These are phyloP conservation scores for Lepetodrilus schrolli DNA, from an alignment of 2,888 invertebrate genomes.

Conservation along the genomic window DNA sequence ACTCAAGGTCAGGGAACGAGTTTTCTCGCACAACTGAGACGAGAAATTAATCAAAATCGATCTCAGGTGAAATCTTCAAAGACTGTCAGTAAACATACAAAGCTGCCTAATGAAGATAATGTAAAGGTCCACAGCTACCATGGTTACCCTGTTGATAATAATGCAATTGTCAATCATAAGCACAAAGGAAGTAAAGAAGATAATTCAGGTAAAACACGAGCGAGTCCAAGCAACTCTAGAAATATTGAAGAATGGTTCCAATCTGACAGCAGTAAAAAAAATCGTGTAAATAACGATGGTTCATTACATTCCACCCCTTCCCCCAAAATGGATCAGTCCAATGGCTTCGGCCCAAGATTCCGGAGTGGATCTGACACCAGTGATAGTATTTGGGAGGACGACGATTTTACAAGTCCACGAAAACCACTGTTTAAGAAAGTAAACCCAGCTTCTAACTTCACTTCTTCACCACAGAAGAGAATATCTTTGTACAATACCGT, in stretches of 20 bases:
- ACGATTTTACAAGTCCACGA: background rate
- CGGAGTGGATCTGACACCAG: too few relatives aligned
- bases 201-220: background rate
- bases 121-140: background rate
- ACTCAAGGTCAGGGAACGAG: background rate
- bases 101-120: background rate
- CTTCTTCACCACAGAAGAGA: background rate
- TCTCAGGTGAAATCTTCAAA: background rate
- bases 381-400: background rate
- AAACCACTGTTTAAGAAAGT: slow-evolving; percentile 18
- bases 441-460: slow-evolving; percentile 15
- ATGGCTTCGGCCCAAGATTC: background rate
- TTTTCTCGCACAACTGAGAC: slow-evolving; percentile 22
- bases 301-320: background rate
- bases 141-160: background rate
- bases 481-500: background rate
- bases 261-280: background rate
- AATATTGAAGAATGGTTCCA: too few relatives aligned
- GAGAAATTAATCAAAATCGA: background rate
- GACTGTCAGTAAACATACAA: too few relatives aligned
- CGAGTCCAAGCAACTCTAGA: background rate
- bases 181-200: background rate
- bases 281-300: background rate
- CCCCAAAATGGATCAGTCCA: background rate
- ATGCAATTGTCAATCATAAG: too few relatives aligned